Conservation (phyloP, 92 coral and sea anemone species). For the Heteractis magnifica region DNA sequence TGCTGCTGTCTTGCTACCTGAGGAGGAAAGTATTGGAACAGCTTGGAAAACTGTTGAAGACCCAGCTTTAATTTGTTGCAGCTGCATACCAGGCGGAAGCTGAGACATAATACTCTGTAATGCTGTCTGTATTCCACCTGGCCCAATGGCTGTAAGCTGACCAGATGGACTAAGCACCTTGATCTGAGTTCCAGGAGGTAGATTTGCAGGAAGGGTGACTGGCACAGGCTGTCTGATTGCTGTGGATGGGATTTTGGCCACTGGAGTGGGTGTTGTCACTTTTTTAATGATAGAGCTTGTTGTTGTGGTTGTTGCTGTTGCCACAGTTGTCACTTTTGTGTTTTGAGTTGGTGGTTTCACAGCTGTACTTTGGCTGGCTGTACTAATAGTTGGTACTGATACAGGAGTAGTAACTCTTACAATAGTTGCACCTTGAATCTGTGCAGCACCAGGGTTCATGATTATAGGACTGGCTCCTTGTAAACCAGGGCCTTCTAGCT, state of each 20-base stretch:
- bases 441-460: conserved; percentile 66
- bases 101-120: conserved; percentile 71
- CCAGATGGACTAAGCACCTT: conserved; percentile 81
- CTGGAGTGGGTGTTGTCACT: conserved; percentile 1
- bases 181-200: conserved; percentile 82
- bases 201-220: conserved; percentile 61
- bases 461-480: conserved; percentile 72
- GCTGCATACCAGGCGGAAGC: conserved; percentile 60
- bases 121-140: conserved; percentile 81
- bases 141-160: conserved; percentile 83
- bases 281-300: conserved; percentile 18
- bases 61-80: conserved; percentile 59
- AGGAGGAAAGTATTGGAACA: conserved; percentile 29
- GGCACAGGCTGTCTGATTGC: conserved; percentile 65
- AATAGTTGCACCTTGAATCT: conserved; percentile 78
- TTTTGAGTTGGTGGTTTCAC: conserved; percentile 57
- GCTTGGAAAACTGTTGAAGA: conserved; percentile 50
- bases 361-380: conserved; percentile 48
- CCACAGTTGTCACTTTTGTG: conserved; percentile 31
- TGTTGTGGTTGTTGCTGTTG: conserved; percentile 22
- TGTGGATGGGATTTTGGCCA: conserved; percentile 11
- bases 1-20: conserved; percentile 20
- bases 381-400: conserved; percentile 37
- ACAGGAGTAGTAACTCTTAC: conserved; percentile 72
- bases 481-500: conserved; percentile 86